These are phyloP conservation scores for Actenoides hombroni DNA, from an alignment of 2,113 vertebrate species.

Conservation along the genomic window DNA sequence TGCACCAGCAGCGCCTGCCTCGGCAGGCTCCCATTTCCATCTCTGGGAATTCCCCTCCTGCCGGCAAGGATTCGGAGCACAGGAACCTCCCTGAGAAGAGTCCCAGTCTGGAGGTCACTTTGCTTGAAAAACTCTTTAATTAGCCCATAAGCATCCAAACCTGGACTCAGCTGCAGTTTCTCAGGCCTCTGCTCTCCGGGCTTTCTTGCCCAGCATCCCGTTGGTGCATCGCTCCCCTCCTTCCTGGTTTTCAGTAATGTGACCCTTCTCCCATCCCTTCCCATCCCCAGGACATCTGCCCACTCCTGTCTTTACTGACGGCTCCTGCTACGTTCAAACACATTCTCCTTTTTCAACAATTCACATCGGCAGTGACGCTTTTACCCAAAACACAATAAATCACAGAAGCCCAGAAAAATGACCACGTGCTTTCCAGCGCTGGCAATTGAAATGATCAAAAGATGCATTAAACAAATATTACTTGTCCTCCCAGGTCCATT, in stretches of 20 bases:
- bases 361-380: neutral
- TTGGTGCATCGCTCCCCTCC: neutral
- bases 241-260: fast-evolving
- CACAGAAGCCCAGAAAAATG: neutral
- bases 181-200: neutral
- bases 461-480: neutral
- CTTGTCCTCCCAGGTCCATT: neutral
- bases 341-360: neutral
- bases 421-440: neutral
- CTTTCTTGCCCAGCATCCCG: neutral
- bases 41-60: conserved; percentile 45
- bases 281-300: neutral
- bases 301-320: neutral
- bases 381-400: neutral
- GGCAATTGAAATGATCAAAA: neutral
- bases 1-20: neutral
- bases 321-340: neutral
- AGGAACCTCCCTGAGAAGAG: neutral
- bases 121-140: neutral
- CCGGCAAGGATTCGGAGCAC: neutral
- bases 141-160: fast-evolving
- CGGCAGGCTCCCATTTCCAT: neutral
- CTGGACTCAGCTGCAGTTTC: neutral
- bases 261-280: neutral
- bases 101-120: neutral